Percentiles rank a stretch among this genome's conserved stretches.
phyloP scores from a whole-genome alignment of 2,888 invertebrate genomes.

The Nemurella pictetii region DNA sequence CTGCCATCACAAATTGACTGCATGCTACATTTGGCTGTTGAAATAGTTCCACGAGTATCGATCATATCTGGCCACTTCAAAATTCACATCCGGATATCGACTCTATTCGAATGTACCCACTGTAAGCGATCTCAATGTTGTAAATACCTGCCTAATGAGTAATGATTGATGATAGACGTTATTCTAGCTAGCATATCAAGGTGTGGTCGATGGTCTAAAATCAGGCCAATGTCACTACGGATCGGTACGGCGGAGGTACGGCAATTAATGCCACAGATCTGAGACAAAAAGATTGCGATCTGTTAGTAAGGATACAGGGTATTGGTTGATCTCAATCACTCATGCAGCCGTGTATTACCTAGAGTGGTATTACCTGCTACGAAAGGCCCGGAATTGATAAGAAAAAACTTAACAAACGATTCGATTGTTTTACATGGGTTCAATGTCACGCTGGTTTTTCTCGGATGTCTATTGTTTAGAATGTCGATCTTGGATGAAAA shows the following conservation, averaged over 20 bases:
- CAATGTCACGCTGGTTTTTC: background rate
- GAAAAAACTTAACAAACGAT: background rate
- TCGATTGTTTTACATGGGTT: background rate
- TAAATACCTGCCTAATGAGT: background rate
- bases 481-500: background rate
- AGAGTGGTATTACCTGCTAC: no score
- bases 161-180: background rate
- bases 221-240: background rate
- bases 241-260: background rate
- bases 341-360: no score
- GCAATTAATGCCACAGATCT: background rate
- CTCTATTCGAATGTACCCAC: no score
- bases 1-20: no score
- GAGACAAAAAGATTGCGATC: background rate
- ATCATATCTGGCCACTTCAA: no score
- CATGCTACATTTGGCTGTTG: no score
- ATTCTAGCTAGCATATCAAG: background rate
- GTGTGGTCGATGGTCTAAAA: background rate
- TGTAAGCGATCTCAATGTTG: background rate
- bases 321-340: background rate
- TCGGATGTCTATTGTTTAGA: background rate
- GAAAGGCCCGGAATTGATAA: background rate
- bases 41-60: no score
- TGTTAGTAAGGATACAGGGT: background rate
- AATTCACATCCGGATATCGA: no score